Conservation (phyloP, 2,797 vertebrate species). For the Netta rufina region DNA sequence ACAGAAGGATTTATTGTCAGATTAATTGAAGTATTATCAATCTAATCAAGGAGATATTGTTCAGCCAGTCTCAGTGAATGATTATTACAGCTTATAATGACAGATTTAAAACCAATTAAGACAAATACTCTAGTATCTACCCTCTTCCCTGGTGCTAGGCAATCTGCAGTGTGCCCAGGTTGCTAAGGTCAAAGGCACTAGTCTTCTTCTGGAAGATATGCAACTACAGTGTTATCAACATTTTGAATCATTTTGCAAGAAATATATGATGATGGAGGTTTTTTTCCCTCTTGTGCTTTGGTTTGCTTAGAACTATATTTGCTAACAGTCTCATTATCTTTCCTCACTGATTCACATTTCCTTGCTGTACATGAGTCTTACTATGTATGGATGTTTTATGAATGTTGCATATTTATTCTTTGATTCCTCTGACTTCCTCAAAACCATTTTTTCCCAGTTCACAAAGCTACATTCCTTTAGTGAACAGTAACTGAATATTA, state of each 20-base stretch:
- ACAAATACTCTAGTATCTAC: neutral
- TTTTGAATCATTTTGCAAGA: neutral
- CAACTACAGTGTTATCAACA: neutral
- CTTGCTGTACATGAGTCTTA: neutral
- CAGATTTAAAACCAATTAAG: neutral
- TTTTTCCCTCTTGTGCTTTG: neutral
- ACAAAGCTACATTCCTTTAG: neutral
- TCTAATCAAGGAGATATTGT: neutral
- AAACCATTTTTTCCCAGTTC: neutral
- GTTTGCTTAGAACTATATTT: neutral
- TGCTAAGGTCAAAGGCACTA: neutral
- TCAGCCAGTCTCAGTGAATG: slow-evolving; percentile 7
- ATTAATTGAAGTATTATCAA: neutral
- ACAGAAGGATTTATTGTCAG: slow-evolving; percentile 11
- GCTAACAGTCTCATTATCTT: neutral
- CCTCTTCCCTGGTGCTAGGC: neutral
- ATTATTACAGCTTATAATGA: neutral
- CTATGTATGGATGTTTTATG: accelerated
- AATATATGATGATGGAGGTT: neutral
- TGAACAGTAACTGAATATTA: neutral
- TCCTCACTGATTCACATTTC: neutral
- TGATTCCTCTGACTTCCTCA: neutral
- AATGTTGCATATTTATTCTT: neutral
- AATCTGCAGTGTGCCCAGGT: neutral
- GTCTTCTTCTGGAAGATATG: neutral